Base-by-base conservation (phyloP, 2,888 invertebrate genomes). In the Myathropa florea region DNA sequence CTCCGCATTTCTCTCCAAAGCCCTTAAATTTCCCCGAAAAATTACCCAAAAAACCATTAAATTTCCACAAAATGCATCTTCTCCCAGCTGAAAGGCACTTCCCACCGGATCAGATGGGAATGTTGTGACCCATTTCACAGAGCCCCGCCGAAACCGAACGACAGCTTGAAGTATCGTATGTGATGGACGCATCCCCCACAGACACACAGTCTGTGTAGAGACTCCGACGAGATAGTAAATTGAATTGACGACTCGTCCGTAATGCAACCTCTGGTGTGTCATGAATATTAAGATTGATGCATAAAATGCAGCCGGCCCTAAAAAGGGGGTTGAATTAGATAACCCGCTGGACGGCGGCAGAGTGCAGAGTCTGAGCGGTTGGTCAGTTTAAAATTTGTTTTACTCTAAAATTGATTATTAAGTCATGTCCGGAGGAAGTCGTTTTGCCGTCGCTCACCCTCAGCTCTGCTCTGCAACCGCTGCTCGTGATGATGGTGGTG, bases 341-440 rank as follows among this genome's bases (percentile, higher is more conserved):
- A 71, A 60, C 39, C 10, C 23, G 6, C 6, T 7, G 39, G 60
- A 26, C 39, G 59, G 26, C 21, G 28, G 26, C 36, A 18, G n/a
- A n/a, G n/a, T n/a, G 23, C 7, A 10, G 10, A 33, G 24, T 2
- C n/a, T n/a, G n/a, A n/a, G n/a, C n/a, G n/a, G n/a, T n/a, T n/a
- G 60, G 23, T 60, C 26, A 21, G 26, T 60, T 39, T 60, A 46
- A 24, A 57, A 57, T 24, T 23, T 26, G 57, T 26, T 57, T 57
- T 26, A 57, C 39, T 46, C 14, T 12, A 21, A 23, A 71, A 71
- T 71, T 39, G 46, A 60, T 61, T 60, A 71, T 46, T 60, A 63
- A 55, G 30, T 53, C 33, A 53, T 63, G 53, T 72, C 72, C 72
- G 61, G 61, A 53, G 63, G 72, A 72, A 72, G 63, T 61, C 46